phyloP scores from a whole-genome alignment of 2,113 vertebrate genomes.

The Cyphomyrus discorhynchus region DNA sequence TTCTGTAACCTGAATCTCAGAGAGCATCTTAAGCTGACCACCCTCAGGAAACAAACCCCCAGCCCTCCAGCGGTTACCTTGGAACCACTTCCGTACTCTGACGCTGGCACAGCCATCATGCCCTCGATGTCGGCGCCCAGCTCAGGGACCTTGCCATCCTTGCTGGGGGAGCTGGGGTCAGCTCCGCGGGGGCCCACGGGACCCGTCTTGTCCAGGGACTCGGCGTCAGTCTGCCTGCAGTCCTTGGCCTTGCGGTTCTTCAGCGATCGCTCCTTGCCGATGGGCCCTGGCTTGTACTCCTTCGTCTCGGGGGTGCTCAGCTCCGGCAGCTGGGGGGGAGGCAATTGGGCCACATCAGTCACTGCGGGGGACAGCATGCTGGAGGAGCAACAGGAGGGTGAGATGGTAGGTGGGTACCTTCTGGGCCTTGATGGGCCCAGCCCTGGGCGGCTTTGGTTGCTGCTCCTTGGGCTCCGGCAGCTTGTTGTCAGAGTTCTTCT shows the following conservation, averaged over 20 bases:
- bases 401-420: conserved; percentile 63
- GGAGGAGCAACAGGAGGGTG: background rate
- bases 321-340: conserved; percentile 73
- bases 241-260: conserved; percentile 98
- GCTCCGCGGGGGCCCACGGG: conserved; percentile 61
- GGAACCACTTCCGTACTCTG: conserved; percentile 74
- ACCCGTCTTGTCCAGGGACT: conserved; percentile 73
- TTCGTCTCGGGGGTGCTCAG: conserved; percentile 84
- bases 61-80: conserved; percentile 65
- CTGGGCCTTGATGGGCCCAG: conserved; percentile 91
- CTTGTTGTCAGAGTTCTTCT: conserved; percentile 74
- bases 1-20: background rate
- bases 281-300: conserved; percentile 95
- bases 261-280: conserved; percentile 92
- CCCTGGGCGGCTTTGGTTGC: conserved; percentile 87
- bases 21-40: background rate
- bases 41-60: background rate
- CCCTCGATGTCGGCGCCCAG: conserved; percentile 84
- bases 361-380: background rate
- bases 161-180: conserved; percentile 69
- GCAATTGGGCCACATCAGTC: background rate
- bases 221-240: conserved; percentile 74
- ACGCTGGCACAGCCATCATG: conserved; percentile 84
- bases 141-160: conserved; percentile 76
- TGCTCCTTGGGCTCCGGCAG: conserved; percentile 95